Evolutionary conservation across 2,113 vertebrate species (phyloP), one percentile per base, ranked within the genome.

Genomic region (Amblyornis subalaris): DNA sequence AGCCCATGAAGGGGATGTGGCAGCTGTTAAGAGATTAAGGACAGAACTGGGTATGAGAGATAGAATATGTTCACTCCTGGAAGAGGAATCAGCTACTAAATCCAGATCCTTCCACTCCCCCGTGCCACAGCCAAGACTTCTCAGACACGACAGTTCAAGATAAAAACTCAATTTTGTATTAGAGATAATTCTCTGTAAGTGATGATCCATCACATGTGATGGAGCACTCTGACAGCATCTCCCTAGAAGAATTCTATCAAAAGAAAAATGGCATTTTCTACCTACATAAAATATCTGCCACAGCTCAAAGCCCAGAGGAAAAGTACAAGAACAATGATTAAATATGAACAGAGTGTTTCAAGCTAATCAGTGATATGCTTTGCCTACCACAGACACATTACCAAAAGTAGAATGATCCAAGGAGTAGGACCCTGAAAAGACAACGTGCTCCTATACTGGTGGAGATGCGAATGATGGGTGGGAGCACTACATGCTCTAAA

Each of bases 111-210:
- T 89, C 65, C 65, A 47, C 40, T 92, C 67, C 44, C 42, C 47
- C 0, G 0, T 87, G 80, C 74, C 72, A 77, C 60, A 90, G 51
- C 51, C n/a, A 8, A 85, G 88, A 54, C 79, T 92, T 94, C 92
- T 93, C 55, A 95, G 90, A 66, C 64, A 47, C 5, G 92, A 80
- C 85, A 84, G 69, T 83, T 93, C 64, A 62, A 95, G 92, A 95
- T 96, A 88, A 96, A 92, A 95, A 70, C 58, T 94, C 90, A 86
- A 77, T 96, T 96, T 94, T 83, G 36, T 94, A 48, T 90, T 91
- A 66, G 72, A 88, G 92, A 91, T 82, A 95, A 94, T 88, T 85
- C 79, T 73, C 60, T 70, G 31, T 70, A 88, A 90, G 78, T 65
- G 92, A 85, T 88, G 90, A 70, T 93, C 78, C 4, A 3, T 79